Evolutionary conservation across 2,797 vertebrate species (phyloP).

Genomic region (Phataginus tetradactyla): DNA sequence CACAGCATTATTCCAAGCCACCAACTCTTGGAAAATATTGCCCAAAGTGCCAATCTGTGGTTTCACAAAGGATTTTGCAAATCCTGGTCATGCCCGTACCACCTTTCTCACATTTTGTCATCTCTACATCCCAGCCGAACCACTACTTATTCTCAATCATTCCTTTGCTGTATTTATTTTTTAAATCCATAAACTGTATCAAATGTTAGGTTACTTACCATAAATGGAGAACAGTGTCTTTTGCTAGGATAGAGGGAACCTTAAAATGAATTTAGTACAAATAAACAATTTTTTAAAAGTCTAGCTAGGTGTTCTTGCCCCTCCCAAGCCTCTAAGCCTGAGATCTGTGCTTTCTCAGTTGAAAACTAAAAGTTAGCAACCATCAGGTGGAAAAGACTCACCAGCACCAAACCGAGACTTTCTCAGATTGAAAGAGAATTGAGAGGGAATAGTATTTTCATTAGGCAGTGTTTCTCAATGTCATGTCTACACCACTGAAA

Average conservation of each 20-base stretch:
- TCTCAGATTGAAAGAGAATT: not conserved
- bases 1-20: not conserved
- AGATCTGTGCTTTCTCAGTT: not conserved
- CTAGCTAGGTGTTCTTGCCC: not conserved
- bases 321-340: not conserved
- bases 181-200: not conserved
- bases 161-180: not conserved
- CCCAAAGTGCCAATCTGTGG: not conserved
- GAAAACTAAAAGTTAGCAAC: not conserved
- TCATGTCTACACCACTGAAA: rapidly evolving
- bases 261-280: not conserved
- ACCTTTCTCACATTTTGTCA: not conserved
- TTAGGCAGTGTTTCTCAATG: too few relatives aligned
- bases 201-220: not conserved
- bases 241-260: not conserved
- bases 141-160: not conserved
- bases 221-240: not conserved
- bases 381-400: not conserved
- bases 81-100: not conserved
- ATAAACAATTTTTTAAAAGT: not conserved
- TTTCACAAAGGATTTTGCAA: not conserved
- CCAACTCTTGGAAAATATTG: not conserved
- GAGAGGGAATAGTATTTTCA: not conserved
- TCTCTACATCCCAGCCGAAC: not conserved
- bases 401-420: not conserved